These are phyloP conservation scores for Aepyceros melampus DNA, from an alignment of 2,113 vertebrate species.

Conservation along the genomic window DNA sequence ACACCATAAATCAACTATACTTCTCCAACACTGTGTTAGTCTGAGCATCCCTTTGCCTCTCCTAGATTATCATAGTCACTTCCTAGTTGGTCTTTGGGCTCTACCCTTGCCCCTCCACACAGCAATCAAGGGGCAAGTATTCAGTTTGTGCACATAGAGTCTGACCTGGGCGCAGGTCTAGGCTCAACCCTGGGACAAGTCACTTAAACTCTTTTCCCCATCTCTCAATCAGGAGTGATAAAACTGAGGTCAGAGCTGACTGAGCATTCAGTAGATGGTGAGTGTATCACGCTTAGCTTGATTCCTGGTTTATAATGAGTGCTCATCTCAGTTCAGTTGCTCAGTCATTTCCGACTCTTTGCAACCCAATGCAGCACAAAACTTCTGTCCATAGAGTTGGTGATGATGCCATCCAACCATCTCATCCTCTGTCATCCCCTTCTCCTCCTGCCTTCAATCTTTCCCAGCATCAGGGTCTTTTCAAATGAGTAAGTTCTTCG, in stretches of 20 bases:
- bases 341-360: not conserved
- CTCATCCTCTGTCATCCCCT: not conserved
- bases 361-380: not conserved
- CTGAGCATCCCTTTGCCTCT: not conserved
- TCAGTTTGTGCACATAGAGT: not conserved
- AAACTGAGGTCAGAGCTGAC: not conserved
- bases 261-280: not conserved
- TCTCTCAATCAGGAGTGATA: not conserved
- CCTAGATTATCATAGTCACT: not conserved
- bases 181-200: not conserved
- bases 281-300: not conserved
- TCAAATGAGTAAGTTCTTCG: not conserved
- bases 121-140: not conserved
- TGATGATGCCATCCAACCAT: not conserved
- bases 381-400: not conserved
- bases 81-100: not conserved
- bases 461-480: not conserved
- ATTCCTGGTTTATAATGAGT: not conserved
- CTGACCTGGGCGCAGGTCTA: not conserved
- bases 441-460: not conserved
- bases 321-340: not conserved
- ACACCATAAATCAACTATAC: not conserved
- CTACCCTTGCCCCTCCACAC: rapidly evolving
- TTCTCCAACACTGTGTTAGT: not conserved
- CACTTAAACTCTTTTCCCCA: not conserved